A percentile compares a stretch with the other conserved stretches of the same genome.
Conservation (phyloP, 2,888 invertebrate genomes). For the Tromatobia lineatoria region DNA sequence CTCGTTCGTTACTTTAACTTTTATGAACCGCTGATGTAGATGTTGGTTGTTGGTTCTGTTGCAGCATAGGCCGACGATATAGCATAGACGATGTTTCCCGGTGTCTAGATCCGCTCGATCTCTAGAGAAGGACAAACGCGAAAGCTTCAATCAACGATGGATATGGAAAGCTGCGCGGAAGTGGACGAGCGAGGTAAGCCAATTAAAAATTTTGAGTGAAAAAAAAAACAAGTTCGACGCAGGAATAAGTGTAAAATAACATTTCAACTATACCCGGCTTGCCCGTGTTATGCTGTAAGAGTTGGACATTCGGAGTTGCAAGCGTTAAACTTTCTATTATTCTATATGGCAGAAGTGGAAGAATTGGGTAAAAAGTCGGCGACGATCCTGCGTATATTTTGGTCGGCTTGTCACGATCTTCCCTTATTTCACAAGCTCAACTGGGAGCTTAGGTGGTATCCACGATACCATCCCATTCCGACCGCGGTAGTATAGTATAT, state of each 20-base stretch:
- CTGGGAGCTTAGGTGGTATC: not conserved
- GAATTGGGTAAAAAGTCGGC: not conserved
- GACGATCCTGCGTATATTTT: slow-evolving; percentile 25
- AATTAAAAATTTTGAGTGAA: slow-evolving; percentile 19
- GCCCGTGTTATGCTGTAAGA: slow-evolving; percentile 1
- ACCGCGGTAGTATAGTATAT: not conserved
- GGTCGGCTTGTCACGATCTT: slow-evolving; percentile 42
- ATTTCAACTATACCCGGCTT: slow-evolving; percentile 11
- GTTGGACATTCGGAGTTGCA: slow-evolving; percentile 19
- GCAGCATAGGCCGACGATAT: not conserved
- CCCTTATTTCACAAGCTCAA: slow-evolving; percentile 19
- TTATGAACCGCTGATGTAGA: slow-evolving; percentile 57
- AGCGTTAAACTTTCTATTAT: slow-evolving; percentile 19
- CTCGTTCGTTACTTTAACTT: slow-evolving; percentile 56
- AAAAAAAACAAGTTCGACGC: slow-evolving; percentile 19
- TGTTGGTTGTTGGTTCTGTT: slow-evolving; percentile 1
- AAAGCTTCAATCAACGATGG: slow-evolving; percentile 19
- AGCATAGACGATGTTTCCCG: slow-evolving; percentile 22
- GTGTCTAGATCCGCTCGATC: not conserved
- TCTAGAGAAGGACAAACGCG: slow-evolving; percentile 7
- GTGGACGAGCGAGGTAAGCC: slow-evolving; percentile 10
- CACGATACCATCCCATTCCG: not conserved
- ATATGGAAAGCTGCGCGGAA: slow-evolving; percentile 13
- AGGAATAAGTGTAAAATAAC: slow-evolving; percentile 54
- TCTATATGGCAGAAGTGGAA: not conserved